Conservation (phyloP, 2,113 vertebrate genomes). For the Mirounga angustirostris region DNA sequence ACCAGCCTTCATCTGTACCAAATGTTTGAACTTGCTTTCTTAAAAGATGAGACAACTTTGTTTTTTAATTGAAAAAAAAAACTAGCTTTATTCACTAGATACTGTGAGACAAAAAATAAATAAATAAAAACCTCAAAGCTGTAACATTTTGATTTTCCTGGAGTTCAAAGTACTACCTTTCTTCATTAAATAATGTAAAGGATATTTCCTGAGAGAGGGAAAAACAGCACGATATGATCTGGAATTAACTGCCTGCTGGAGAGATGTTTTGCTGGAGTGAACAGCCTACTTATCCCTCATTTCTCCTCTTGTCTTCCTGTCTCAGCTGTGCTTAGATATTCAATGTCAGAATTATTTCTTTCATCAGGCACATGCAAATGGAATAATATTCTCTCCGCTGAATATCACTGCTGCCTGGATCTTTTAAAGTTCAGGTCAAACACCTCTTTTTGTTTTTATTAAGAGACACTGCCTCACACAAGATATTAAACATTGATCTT, state of each 20-base stretch:
- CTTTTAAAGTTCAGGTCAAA: conserved; percentile 50
- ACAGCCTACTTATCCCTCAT: not conserved
- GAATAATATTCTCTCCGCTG: not conserved
- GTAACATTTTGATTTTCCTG: conserved; percentile 1
- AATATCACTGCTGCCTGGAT: not conserved
- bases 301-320: not conserved
- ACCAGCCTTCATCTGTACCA: conserved; percentile 47
- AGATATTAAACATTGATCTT: not conserved
- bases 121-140: not conserved
- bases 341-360: not conserved
- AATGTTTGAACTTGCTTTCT: conserved; percentile 46
- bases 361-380: not conserved
- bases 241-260: not conserved
- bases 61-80: not conserved
- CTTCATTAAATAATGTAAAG: conserved; percentile 45
- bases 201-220: not conserved
- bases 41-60: conserved; percentile 56
- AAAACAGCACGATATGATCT: not conserved
- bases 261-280: not conserved
- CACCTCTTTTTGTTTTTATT: not conserved
- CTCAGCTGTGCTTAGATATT: not conserved
- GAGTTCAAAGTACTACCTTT: conserved; percentile 64
- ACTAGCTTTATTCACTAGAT: conserved; percentile 62
- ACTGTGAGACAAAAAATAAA: not conserved
- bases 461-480: not conserved